Evolutionary conservation across 1,140 invertebrate species (phyloP).

Genomic region (Asbolus verrucosus): DNA sequence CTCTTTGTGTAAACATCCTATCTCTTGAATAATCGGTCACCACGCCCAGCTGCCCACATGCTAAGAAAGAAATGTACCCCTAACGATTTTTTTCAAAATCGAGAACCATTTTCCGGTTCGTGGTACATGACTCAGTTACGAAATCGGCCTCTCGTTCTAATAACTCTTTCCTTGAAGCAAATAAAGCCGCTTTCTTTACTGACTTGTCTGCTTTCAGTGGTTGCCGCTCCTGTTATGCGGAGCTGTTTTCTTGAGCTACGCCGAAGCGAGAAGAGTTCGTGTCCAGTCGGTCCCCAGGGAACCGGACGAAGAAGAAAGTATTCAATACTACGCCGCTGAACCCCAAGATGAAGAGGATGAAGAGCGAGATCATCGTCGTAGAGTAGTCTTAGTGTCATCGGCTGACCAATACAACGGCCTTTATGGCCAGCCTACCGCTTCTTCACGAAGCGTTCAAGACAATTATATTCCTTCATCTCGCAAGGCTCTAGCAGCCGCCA

Average conservation of each 20-base stretch:
- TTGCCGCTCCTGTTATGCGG: slow-evolving; percentile 55
- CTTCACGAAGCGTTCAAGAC: slow-evolving; percentile 56
- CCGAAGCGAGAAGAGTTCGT: slow-evolving; percentile 59
- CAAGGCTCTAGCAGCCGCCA: slow-evolving; percentile 62
- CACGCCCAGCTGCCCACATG: slow-evolving; percentile 16
- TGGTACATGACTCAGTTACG: too few relatives aligned
- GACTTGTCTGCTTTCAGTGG: too few relatives aligned
- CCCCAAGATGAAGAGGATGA: slow-evolving; percentile 61
- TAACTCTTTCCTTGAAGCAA: slow-evolving; percentile 21
- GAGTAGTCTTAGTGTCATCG: slow-evolving; percentile 62
- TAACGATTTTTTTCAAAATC: slow-evolving; percentile 1
- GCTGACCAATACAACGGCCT: slow-evolving; percentile 65
- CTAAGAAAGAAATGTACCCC: slow-evolving; percentile 6
- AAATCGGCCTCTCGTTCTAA: neutral
- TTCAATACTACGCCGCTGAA: slow-evolving; percentile 63
- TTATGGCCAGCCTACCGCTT: slow-evolving; percentile 63
- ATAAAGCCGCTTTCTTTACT: too few relatives aligned
- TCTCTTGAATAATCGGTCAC: slow-evolving; percentile 8
- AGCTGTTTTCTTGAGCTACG: slow-evolving; percentile 47
- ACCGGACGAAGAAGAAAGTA: slow-evolving; percentile 60
- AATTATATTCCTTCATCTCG: slow-evolving; percentile 57
- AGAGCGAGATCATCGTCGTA: slow-evolving; percentile 54
- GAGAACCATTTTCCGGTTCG: too few relatives aligned
- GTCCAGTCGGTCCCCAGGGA: slow-evolving; percentile 59
- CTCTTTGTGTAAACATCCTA: slow-evolving; percentile 12